These are phyloP conservation scores for Dicycla oo DNA, from an alignment of 2,888 invertebrate genomes.

Conservation along the genomic window DNA sequence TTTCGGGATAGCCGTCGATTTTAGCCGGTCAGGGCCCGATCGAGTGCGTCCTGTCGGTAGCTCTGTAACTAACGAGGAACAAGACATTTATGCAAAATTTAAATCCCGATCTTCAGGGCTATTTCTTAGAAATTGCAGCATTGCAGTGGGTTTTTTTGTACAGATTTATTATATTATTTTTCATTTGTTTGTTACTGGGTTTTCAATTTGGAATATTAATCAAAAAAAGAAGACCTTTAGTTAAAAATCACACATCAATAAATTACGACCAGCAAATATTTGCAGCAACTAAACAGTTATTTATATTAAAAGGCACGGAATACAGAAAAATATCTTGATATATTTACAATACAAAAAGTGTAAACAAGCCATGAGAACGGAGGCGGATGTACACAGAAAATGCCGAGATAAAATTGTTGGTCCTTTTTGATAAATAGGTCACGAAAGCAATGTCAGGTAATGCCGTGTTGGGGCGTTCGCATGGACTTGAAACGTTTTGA, in stretches of 20 bases:
- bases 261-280: constrained; percentile 54
- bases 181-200: not conserved
- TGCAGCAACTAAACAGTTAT: constrained; percentile 64
- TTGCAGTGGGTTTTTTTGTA: constrained; percentile 13
- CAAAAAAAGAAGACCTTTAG: not conserved
- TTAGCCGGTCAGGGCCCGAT: constrained; percentile 82
- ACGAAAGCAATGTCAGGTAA: constrained; percentile 73
- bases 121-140: constrained; percentile 30
- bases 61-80: constrained; percentile 72
- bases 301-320: constrained; percentile 64
- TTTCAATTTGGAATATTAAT: not conserved
- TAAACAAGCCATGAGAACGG: constrained; percentile 70
- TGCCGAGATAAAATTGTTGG: constrained; percentile 74
- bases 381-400: constrained; percentile 72
- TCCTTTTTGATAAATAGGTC: constrained; percentile 80
- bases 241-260: constrained; percentile 54
- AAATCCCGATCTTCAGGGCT: constrained; percentile 61
- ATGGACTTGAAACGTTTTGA: constrained; percentile 59
- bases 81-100: constrained; percentile 73
- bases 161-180: not conserved
- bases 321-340: constrained; percentile 70
- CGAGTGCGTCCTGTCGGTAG: constrained; percentile 65
- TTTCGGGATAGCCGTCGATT: constrained; percentile 87
- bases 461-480: constrained; percentile 60
- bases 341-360: constrained; percentile 73